A percentile compares a stretch with the other conserved stretches of the same genome.
phyloP scores from a whole-genome alignment of 2,113 vertebrate genomes.

The Hypocryptadius cinnamomeus region DNA sequence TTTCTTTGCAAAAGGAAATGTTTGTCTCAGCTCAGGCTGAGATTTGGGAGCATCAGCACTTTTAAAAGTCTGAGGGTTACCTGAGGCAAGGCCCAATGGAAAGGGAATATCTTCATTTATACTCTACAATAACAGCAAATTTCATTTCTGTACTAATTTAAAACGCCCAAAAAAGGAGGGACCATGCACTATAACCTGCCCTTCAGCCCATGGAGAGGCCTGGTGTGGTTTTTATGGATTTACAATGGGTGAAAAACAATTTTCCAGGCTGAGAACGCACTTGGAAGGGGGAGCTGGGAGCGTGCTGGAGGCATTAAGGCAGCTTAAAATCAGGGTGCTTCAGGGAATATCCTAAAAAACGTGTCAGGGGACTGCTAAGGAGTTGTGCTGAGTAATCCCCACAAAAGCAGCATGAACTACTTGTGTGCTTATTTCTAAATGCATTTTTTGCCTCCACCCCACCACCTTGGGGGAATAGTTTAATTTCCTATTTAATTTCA shows the following conservation, averaged over 20 bases:
- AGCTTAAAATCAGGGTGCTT: background rate
- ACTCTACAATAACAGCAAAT: background rate
- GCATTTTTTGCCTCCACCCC: background rate
- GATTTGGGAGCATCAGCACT: background rate
- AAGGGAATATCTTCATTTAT: background rate
- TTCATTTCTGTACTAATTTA: background rate
- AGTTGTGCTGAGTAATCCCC: slow-evolving; percentile 1
- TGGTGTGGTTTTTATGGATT: background rate
- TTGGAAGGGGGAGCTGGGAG: background rate
- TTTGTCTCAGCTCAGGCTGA: background rate
- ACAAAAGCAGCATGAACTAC: background rate
- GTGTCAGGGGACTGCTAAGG: background rate
- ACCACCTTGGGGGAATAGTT: slow-evolving; percentile 10
- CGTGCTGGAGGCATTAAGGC: background rate
- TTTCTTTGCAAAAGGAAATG: background rate
- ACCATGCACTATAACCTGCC: background rate
- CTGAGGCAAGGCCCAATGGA: background rate
- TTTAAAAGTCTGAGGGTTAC: background rate
- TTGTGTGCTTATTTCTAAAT: background rate
- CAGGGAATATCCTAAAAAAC: background rate
- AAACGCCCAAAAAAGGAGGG: background rate
- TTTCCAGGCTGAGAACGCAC: background rate
- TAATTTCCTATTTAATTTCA: slow-evolving; percentile 54
- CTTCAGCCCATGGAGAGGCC: background rate
- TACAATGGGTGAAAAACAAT: background rate